Evolutionary conservation across 1,140 invertebrate genomes (phyloP).

Genomic region (Scaptomyza pallida): DNA sequence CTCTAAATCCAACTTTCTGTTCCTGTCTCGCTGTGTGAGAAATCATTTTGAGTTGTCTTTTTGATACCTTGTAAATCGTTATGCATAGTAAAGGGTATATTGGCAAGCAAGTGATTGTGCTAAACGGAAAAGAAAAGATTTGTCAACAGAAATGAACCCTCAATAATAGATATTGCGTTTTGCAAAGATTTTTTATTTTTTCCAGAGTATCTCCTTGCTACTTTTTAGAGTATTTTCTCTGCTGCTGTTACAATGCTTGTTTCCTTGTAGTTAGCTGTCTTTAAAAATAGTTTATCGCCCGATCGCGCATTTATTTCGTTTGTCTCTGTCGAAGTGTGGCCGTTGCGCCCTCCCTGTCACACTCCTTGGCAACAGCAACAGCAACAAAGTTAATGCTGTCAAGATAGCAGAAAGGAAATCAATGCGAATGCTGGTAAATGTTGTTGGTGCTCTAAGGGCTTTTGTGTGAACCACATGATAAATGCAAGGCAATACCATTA

Average conservation of each 20-base stretch:
- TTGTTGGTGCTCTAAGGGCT: slow-evolving; percentile 57
- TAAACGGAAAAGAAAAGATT: too few species aligned
- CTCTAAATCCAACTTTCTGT: slow-evolving; percentile 22
- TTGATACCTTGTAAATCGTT: slow-evolving; percentile 19
- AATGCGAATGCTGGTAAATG: slow-evolving; percentile 60
- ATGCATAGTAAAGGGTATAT: background rate
- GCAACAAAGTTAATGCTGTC: slow-evolving; percentile 75
- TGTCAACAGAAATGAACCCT: too few species aligned
- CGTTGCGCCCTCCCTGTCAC: slow-evolving; percentile 9
- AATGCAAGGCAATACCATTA: slow-evolving; percentile 65
- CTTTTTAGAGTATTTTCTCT: slow-evolving; percentile 16
- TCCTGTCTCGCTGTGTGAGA: slow-evolving; percentile 64
- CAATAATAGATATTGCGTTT: background rate
- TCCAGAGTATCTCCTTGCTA: slow-evolving; percentile 25
- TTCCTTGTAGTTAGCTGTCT: slow-evolving; percentile 76
- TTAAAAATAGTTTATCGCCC: slow-evolving; percentile 82
- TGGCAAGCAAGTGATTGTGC: background rate
- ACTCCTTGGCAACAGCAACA: background rate
- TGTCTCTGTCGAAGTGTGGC: slow-evolving; percentile 79
- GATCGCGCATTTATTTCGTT: slow-evolving; percentile 82
- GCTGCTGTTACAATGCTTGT: slow-evolving; percentile 47
- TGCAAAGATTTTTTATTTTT: background rate
- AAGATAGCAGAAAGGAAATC: slow-evolving; percentile 81
- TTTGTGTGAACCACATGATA: slow-evolving; percentile 74
- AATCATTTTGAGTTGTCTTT: slow-evolving; percentile 68